These are phyloP conservation scores for Dusona sp. DNA, from an alignment of 2,888 invertebrate genomes.

Conservation along the genomic window DNA sequence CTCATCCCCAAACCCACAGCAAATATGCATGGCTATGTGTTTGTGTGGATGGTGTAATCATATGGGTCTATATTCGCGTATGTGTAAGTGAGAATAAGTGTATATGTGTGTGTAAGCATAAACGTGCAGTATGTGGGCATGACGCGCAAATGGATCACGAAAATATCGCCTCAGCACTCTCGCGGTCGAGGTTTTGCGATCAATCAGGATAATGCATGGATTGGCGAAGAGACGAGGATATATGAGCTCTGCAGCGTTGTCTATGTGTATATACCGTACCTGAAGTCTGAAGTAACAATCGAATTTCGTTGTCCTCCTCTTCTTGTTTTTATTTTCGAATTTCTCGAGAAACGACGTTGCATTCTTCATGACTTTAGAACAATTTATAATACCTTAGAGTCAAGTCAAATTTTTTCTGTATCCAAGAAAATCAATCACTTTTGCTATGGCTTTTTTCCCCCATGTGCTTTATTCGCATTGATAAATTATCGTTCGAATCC, in stretches of 20 bases:
- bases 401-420: slow-evolving; percentile 15
- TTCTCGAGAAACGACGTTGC: background rate
- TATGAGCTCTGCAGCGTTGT: slow-evolving; percentile 31
- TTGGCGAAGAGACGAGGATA: slow-evolving; percentile 56
- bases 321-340: background rate
- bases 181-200: slow-evolving; percentile 49
- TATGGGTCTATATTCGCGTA: background rate
- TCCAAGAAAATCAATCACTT: slow-evolving; percentile 1
- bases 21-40: background rate
- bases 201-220: slow-evolving; percentile 64
- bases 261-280: slow-evolving; percentile 3
- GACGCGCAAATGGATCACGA: slow-evolving; percentile 58
- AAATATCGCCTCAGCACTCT: slow-evolving; percentile 62
- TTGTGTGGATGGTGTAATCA: background rate
- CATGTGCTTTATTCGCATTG: background rate
- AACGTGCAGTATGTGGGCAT: background rate
- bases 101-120: background rate
- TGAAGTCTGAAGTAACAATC: slow-evolving; percentile 32
- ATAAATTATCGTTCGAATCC: slow-evolving; percentile 19
- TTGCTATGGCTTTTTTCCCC: background rate
- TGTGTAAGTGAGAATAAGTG: background rate
- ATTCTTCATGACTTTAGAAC: slow-evolving; percentile 16
- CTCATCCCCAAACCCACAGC: slow-evolving; percentile 5
- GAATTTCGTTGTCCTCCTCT: slow-evolving; percentile 1
- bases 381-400: slow-evolving; percentile 22